phyloP scores from a whole-genome alignment of 2,113 vertebrate species.

The Pholis gunnellus region DNA sequence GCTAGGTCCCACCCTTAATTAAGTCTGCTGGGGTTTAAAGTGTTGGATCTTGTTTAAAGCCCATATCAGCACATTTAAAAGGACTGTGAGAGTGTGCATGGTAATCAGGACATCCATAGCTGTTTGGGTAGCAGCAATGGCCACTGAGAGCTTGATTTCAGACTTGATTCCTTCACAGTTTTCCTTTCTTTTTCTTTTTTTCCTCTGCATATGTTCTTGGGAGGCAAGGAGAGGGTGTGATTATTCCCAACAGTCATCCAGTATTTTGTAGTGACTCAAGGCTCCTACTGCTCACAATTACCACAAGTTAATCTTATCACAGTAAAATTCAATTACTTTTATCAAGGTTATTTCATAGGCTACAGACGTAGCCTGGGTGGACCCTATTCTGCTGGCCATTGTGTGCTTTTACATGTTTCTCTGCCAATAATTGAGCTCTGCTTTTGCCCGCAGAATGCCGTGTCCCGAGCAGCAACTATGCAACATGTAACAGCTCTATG shows the following conservation, averaged over 20 bases:
- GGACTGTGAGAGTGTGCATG: slow-evolving; percentile 82
- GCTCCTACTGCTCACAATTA: slow-evolving; percentile 90
- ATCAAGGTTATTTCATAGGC: slow-evolving; percentile 95
- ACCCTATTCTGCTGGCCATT: slow-evolving; percentile 85
- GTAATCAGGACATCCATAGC: slow-evolving; percentile 88
- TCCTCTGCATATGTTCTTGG: slow-evolving; percentile 44
- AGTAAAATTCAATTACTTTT: slow-evolving; percentile 98
- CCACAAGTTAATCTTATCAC: slow-evolving; percentile 96
- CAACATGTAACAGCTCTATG: slow-evolving; percentile 89
- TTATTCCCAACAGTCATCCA: slow-evolving; percentile 87
- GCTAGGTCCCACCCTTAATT: slow-evolving; percentile 94
- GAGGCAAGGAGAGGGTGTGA: slow-evolving; percentile 13
- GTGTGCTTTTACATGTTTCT: slow-evolving; percentile 70
- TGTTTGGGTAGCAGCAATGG: slow-evolving; percentile 81
- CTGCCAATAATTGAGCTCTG: slow-evolving; percentile 86
- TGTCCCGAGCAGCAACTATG: slow-evolving; percentile 87
- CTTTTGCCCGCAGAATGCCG: slow-evolving; percentile 80
- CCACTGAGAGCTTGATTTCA: slow-evolving; percentile 81
- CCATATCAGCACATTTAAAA: slow-evolving; percentile 96
- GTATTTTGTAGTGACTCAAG: slow-evolving; percentile 85
- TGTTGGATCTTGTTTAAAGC: slow-evolving; percentile 95
- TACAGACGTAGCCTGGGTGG: slow-evolving; percentile 84
- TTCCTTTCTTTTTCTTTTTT: slow-evolving; percentile 8
- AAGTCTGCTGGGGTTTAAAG: slow-evolving; percentile 96
- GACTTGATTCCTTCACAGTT: slow-evolving; percentile 61